phyloP scores from a whole-genome alignment of 1,140 invertebrate species.

The Chymomyza costata region DNA sequence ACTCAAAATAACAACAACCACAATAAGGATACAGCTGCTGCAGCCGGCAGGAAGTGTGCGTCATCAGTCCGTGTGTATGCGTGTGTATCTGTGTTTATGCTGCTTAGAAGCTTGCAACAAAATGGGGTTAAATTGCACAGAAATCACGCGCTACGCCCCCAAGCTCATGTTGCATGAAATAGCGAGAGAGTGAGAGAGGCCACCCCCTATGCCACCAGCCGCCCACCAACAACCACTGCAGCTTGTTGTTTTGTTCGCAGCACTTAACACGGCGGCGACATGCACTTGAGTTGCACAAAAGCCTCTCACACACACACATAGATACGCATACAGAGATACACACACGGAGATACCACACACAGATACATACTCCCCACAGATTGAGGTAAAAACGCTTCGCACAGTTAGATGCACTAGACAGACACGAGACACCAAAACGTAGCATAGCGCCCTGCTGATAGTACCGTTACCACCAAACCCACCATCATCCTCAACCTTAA shows the following conservation, averaged over 20 bases:
- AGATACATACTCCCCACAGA: not conserved
- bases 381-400: constrained; percentile 11
- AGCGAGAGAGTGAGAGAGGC: too few relatives aligned
- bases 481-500: constrained; percentile 4
- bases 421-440: constrained; percentile 53
- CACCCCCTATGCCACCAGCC: not conserved
- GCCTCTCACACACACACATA: constrained; percentile 14
- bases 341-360: constrained; percentile 2
- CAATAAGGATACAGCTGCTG: not conserved
- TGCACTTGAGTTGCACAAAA: constrained; percentile 74
- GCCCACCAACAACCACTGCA: constrained; percentile 11
- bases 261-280: constrained; percentile 74
- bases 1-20: not conserved
- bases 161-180: too few relatives aligned
- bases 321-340: constrained; percentile 9
- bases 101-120: constrained; percentile 29
- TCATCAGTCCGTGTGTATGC: constrained; percentile 12
- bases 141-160: constrained; percentile 48
- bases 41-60: constrained; percentile 8
- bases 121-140: constrained; percentile 74
- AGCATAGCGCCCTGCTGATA: constrained; percentile 17
- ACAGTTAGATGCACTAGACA: constrained; percentile 69
- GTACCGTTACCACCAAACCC: constrained; percentile 30
- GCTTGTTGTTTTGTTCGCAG: constrained; percentile 53
- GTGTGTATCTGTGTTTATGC: constrained; percentile 11